Evolutionary conservation across 1,140 invertebrate genomes (phyloP).

Genomic region (Diabrotica undecimpunctata): DNA sequence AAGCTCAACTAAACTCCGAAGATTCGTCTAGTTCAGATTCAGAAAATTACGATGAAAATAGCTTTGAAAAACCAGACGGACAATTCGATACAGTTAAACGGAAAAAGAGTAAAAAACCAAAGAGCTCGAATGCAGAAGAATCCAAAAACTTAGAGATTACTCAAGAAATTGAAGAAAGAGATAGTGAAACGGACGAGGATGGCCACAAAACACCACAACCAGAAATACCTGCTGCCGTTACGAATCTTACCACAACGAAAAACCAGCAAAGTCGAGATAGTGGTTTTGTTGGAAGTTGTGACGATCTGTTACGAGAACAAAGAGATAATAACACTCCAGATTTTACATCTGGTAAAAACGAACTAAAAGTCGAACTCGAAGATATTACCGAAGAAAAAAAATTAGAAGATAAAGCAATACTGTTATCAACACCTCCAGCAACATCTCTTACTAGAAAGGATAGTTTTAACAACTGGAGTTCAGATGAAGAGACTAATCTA

Average conservation of each 20-base stretch:
- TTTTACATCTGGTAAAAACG: constrained; percentile 46
- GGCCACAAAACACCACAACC: constrained; percentile 61
- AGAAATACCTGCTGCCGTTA: constrained; percentile 52
- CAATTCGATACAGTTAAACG: constrained; percentile 80
- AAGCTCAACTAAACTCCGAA: constrained; percentile 53
- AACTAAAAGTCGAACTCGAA: constrained; percentile 55
- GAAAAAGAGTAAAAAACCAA: constrained; percentile 68
- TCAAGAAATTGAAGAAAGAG: constrained; percentile 46
- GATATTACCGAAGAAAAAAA: constrained; percentile 49
- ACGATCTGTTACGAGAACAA: constrained; percentile 72
- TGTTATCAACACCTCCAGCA: constrained; percentile 45
- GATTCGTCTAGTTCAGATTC: constrained; percentile 73
- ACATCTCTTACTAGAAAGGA: constrained; percentile 72
- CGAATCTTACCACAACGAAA: constrained; percentile 54
- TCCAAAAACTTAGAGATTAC: constrained; percentile 55
- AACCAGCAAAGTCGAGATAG: constrained; percentile 81
- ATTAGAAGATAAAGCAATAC: constrained; percentile 45
- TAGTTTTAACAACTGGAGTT: constrained; percentile 90
- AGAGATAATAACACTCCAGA: constrained; percentile 36
- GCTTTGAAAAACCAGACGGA: constrained; percentile 64
- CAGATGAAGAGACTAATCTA: constrained; percentile 87
- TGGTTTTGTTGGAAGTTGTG: constrained; percentile 83
- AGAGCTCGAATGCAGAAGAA: constrained; percentile 47
- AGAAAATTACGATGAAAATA: constrained; percentile 68
- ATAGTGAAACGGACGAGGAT: constrained; percentile 48